These are phyloP conservation scores for Anoplolepis gracilipes DNA, from an alignment of 1,140 invertebrate species.

Conservation along the genomic window DNA sequence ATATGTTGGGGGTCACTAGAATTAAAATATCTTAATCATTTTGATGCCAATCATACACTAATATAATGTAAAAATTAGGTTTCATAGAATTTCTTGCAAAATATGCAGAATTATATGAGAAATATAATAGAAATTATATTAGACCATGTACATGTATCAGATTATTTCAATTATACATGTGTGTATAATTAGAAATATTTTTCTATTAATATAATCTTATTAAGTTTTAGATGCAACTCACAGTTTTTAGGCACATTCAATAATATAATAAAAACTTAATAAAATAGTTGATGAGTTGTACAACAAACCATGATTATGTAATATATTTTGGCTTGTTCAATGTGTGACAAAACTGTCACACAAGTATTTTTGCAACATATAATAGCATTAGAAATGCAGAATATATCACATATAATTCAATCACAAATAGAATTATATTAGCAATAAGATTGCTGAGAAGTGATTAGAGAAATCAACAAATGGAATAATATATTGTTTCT, in stretches of 20 bases:
- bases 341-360: neutral
- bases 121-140: no score
- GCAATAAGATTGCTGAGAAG: neutral
- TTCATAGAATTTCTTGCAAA: neutral
- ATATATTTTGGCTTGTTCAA: neutral
- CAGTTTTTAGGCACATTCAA: neutral
- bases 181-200: neutral
- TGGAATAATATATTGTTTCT: neutral
- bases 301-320: neutral
- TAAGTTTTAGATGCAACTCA: neutral
- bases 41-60: neutral
- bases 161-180: neutral
- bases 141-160: neutral
- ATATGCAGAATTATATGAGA: neutral
- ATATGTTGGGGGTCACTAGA: neutral
- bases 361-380: neutral
- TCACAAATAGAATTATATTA: neutral
- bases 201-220: neutral
- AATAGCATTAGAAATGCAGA: neutral
- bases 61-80: neutral
- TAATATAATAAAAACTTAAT: neutral
- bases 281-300: neutral
- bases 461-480: neutral
- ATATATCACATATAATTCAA: neutral
- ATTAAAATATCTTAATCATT: slow-evolving; percentile 7